Percentiles rank a stretch among this genome's conserved stretches.
These are phyloP conservation scores for Trichopoda pennipes DNA, from an alignment of 2,888 invertebrate genomes.

Conservation along the genomic window DNA sequence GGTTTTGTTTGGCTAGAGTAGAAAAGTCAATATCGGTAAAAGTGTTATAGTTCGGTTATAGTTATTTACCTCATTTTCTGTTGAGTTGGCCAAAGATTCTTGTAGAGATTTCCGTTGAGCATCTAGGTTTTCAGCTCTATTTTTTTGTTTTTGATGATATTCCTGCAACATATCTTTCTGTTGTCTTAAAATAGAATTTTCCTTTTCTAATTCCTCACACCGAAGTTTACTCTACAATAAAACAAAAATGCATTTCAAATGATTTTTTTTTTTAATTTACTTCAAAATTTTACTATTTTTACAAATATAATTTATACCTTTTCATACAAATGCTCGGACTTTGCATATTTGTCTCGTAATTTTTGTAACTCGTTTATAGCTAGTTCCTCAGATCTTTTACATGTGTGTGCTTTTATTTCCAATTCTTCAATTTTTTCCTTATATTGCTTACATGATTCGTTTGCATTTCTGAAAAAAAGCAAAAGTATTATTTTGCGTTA, in stretches of 20 bases:
- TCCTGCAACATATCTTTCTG: slow-evolving; percentile 82
- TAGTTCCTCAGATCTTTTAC: slow-evolving; percentile 78
- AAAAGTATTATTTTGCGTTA: neutral
- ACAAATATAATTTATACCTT: slow-evolving; percentile 75
- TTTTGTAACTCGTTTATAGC: slow-evolving; percentile 79
- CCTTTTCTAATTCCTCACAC: slow-evolving; percentile 84
- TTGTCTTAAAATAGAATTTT: slow-evolving; percentile 83
- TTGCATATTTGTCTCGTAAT: slow-evolving; percentile 80
- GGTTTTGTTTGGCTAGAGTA: too few species aligned
- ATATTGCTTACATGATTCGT: slow-evolving; percentile 73
- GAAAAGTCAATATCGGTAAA: too few species aligned
- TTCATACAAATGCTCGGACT: slow-evolving; percentile 82
- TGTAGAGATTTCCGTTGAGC: slow-evolving; percentile 83
- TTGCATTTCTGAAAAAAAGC: slow-evolving; percentile 61
- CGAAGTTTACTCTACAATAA: slow-evolving; percentile 80
- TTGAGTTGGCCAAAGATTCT: slow-evolving; percentile 81
- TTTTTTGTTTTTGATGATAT: slow-evolving; percentile 82
- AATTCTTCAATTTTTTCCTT: slow-evolving; percentile 80
- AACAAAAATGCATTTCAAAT: neutral
- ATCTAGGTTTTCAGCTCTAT: slow-evolving; percentile 82
- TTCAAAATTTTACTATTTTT: neutral
- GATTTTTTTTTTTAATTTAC: neutral
- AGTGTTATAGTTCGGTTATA: too few species aligned
- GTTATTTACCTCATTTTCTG: slow-evolving; percentile 83
- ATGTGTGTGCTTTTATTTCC: slow-evolving; percentile 77